Evolutionary conservation across 2,113 vertebrate genomes (phyloP), one percentile per base, ranked within the genome.

Genomic region (Petrocephalus microphthalmus): DNA sequence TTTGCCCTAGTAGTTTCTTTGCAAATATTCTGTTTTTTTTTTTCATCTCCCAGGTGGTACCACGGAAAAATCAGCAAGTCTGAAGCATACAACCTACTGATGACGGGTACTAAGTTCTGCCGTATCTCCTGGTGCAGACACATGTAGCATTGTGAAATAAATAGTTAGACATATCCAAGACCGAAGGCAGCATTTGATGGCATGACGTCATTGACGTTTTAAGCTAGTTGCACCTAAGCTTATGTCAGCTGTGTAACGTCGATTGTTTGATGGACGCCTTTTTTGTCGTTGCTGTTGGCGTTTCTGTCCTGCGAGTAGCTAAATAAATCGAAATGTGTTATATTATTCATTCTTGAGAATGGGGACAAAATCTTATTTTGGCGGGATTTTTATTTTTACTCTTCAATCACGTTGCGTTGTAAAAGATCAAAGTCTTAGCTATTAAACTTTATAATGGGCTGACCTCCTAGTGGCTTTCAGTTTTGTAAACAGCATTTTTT

Each of bases 21-120:
- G 19, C 17, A 25, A 15, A 45, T 42, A 22, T 33, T 52, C 7
- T 64, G 19, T 60, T 37, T 53, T 22, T 93, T 89, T 91, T 47
- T 94, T 94, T 67, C 92, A 37, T 94, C 93, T 33, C 91, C 88
- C 94, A 99, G 98, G 95, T 99, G 98, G 98, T 99, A 98, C 95
- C 98, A 99, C 89, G 98, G 98, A 93, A 99, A 99, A 94, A 98
- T 99, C 95, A 98, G 96, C 91, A 99, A 99, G 92, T 97, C 99
- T 94, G 98, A 99, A 90, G 98, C 98, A 90, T 99, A 99, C 94
- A 99, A 95, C 94, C 96, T 98, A 93, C 96, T 99, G 90, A 99
- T 99, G 98, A 99, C 98, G 95, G 97, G 98, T 99, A 96, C 87
- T 45, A 1, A 42, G 22, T 37, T 57, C 33, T 29, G 7, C n/a